Base-by-base conservation (phyloP, 2,888 invertebrate species). In the Caenorhabditis drosophilae region DNA sequence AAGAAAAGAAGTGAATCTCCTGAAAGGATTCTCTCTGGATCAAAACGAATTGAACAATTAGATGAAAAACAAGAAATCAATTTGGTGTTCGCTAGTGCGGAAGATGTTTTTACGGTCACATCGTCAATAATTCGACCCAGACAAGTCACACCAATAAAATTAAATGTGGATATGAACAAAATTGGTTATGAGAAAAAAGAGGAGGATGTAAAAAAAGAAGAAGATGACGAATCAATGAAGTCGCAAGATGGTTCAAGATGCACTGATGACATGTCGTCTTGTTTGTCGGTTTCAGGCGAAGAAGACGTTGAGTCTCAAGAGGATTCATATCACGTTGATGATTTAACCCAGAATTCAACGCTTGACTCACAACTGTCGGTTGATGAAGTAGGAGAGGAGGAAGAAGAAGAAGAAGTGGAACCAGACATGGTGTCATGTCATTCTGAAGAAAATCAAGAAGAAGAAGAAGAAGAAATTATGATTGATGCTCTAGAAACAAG, bases 1-100 rank as follows among this genome's bases (percentile, higher is more conserved):
- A 55, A 61, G 55, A 50, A 55, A 56, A 51, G 42, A 51, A 61
- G 34, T 7, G 4, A 20, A 4, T 34, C n/a, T n/a, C n/a, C n/a
- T n/a, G n/a, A n/a, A n/a, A n/a, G n/a, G n/a, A n/a, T n/a, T n/a
- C n/a, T n/a, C n/a, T n/a, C n/a, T n/a, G n/a, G n/a, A n/a, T n/a
- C n/a, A n/a, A n/a, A n/a, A n/a, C n/a, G n/a, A n/a, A 31, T 31
- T 12, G 48, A 45, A 45, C 4, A 45, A 27, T 41, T 22, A 25
- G 51, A 40, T 26, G 56, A 62, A 23, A 46, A 62, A 16, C 40
- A 56, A 15, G 52, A 57, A 45, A 49, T 56, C 44, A 52, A 62
- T 62, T 56, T 62, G 52, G 62, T 62, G 62, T 56, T 62, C 56
- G 56, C 48, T 22, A 56, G 62, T 49, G 62, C 62, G 62, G 62